Conservation (phyloP, 1,140 invertebrate genomes). For the Aphelenchoides avenae region DNA sequence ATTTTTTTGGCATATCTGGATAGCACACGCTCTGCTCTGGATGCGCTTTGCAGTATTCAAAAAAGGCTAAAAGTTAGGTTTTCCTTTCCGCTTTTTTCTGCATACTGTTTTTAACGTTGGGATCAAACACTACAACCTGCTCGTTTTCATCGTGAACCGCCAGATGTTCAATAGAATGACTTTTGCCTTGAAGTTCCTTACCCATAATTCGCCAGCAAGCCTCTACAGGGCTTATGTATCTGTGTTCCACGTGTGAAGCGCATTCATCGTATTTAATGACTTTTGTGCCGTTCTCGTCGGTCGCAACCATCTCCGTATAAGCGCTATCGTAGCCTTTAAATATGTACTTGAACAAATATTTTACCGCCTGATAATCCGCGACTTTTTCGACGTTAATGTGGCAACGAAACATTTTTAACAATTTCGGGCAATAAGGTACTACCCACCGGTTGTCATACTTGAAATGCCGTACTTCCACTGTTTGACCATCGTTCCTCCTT, state of each 20-base stretch:
- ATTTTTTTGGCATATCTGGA: too few relatives aligned
- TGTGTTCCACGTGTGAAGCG: conserved; percentile 6
- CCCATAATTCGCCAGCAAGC: conserved; percentile 25
- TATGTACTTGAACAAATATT: conserved; percentile 28
- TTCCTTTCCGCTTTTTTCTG: too few relatives aligned
- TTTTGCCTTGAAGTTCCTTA: conserved; percentile 16
- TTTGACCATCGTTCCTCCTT: too few relatives aligned
- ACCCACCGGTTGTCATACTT: too few relatives aligned
- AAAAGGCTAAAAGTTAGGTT: conserved; percentile 3
- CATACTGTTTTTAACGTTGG: too few relatives aligned
- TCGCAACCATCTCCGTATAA: conserved; percentile 1
- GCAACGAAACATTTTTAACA: conserved; percentile 17
- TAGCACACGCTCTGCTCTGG: not conserved
- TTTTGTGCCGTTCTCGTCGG: conserved; percentile 5
- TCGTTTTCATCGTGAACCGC: conserved; percentile 23
- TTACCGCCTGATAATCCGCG: conserved; percentile 10
- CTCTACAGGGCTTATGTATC: conserved; percentile 19
- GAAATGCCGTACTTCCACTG: too few relatives aligned
- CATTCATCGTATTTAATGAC: conserved; percentile 13
- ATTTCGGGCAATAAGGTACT: conserved; percentile 16
- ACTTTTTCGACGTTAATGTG: conserved; percentile 30
- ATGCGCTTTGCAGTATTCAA: not conserved
- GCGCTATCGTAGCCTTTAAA: conserved; percentile 25
- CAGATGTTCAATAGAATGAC: conserved; percentile 1
- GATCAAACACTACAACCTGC: conserved; percentile 15